phyloP scores from a whole-genome alignment of 2,797 vertebrate species.

The Esox masquinongy region DNA sequence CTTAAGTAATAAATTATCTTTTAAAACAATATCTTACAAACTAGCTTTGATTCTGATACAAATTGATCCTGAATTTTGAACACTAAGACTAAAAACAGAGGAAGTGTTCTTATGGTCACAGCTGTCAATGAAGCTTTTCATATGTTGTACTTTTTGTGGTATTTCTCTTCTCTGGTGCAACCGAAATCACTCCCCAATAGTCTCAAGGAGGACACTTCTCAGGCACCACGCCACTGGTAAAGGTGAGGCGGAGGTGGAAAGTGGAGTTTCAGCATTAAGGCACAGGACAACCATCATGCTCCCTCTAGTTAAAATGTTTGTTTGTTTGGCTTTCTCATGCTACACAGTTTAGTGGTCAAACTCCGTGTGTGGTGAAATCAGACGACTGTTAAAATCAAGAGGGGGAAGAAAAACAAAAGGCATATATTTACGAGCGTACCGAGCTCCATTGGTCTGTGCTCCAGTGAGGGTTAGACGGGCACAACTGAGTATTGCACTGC shows the following conservation, averaged over 20 bases:
- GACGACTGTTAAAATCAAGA: constrained; percentile 38
- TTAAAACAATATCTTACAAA: constrained; percentile 75
- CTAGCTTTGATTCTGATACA: constrained; percentile 68
- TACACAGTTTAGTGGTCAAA: constrained; percentile 18
- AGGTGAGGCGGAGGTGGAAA: constrained; percentile 39
- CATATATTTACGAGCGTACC: constrained; percentile 88
- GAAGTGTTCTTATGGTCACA: constrained; percentile 57
- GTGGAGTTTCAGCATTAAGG: constrained; percentile 42
- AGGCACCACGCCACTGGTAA: constrained; percentile 30
- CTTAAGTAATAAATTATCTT: constrained; percentile 76
- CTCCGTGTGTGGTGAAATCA: constrained; percentile 29
- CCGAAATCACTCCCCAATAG: constrained; percentile 48
- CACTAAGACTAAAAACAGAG: constrained; percentile 57
- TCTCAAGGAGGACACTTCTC: constrained; percentile 49
- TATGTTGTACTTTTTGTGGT: constrained; percentile 44
- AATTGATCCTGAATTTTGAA: constrained; percentile 65
- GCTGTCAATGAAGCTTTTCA: constrained; percentile 59
- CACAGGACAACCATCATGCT: constrained; percentile 42
- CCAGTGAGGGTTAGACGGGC: constrained; percentile 88
- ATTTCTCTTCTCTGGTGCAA: constrained; percentile 58
- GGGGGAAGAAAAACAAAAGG: constrained; percentile 25
- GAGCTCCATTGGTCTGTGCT: constrained; percentile 94
- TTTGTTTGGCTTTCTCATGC: constrained; percentile 37
- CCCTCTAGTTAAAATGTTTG: constrained; percentile 21
- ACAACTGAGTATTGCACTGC: constrained; percentile 93